Evolutionary conservation across 2,113 vertebrate genomes (phyloP).

Genomic region (Prunella fulvescens): DNA sequence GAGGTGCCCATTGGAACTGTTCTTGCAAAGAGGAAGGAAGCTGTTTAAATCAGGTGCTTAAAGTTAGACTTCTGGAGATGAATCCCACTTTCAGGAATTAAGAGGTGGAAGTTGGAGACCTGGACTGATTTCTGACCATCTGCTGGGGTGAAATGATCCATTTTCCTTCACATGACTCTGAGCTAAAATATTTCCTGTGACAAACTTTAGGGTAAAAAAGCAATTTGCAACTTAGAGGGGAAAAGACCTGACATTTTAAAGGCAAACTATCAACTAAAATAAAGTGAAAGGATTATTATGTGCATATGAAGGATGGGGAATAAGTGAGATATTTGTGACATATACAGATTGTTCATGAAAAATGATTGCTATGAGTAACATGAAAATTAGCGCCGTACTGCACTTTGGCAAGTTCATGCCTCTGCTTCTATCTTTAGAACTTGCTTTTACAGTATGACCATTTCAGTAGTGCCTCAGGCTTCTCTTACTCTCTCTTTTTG

Average conservation of each 20-base stretch:
- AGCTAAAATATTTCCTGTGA: background rate
- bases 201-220: constrained; percentile 25
- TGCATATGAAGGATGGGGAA: constrained; percentile 38
- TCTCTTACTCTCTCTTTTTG: background rate
- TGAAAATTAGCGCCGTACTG: background rate
- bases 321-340: constrained; percentile 65
- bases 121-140: background rate
- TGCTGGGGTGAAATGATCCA: background rate
- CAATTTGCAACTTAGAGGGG: constrained; percentile 31
- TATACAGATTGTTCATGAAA: constrained; percentile 43
- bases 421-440: constrained; percentile 30
- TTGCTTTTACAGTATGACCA: background rate
- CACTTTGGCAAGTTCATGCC: background rate
- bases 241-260: constrained; percentile 58
- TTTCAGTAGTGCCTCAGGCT: background rate
- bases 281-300: constrained; percentile 50
- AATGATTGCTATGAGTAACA: constrained; percentile 59
- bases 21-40: background rate
- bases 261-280: constrained; percentile 51
- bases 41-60: background rate
- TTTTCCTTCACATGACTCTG: background rate
- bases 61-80: background rate
- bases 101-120: background rate
- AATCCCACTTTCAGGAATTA: background rate
- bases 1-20: background rate